phyloP scores from a whole-genome alignment of 2,113 vertebrate species.

The Hiodon alosoides region DNA sequence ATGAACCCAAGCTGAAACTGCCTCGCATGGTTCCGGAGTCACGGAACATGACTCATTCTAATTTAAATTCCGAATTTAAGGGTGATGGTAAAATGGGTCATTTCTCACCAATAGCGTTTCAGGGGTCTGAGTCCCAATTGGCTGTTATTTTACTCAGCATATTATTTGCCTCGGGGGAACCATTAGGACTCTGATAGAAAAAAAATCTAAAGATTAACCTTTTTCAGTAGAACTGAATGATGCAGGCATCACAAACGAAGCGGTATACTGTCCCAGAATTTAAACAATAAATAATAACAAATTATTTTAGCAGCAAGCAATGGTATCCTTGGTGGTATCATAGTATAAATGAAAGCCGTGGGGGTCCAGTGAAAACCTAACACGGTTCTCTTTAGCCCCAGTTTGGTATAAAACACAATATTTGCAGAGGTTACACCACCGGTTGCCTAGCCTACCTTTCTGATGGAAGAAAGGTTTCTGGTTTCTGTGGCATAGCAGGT shows the following conservation, averaged over 20 bases:
- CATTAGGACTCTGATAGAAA: neutral
- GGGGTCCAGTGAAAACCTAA: neutral
- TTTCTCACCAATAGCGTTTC: neutral
- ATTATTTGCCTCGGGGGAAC: neutral
- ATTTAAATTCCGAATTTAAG: conserved; percentile 3
- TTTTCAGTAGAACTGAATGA: conserved; percentile 1
- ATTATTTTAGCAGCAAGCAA: conserved; percentile 7
- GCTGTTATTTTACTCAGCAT: neutral
- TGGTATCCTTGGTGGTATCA: neutral
- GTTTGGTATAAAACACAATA: too few relatives aligned
- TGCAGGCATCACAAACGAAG: neutral
- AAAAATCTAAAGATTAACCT: conserved; percentile 5
- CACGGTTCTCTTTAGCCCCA: too few relatives aligned
- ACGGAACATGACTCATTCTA: conserved; percentile 2
- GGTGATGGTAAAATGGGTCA: neutral
- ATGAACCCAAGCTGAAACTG: neutral
- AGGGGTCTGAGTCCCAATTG: neutral
- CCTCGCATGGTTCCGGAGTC: too few relatives aligned
- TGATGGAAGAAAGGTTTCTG: conserved; percentile 31
- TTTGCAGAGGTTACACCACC: too few relatives aligned
- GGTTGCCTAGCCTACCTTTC: too few relatives aligned
- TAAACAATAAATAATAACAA: neutral
- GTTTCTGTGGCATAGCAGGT: conserved; percentile 31
- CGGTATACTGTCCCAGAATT: neutral
- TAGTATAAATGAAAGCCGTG: neutral